Evolutionary conservation across 1,140 invertebrate species (phyloP).

Genomic region (Rhyzopertha dominica): DNA sequence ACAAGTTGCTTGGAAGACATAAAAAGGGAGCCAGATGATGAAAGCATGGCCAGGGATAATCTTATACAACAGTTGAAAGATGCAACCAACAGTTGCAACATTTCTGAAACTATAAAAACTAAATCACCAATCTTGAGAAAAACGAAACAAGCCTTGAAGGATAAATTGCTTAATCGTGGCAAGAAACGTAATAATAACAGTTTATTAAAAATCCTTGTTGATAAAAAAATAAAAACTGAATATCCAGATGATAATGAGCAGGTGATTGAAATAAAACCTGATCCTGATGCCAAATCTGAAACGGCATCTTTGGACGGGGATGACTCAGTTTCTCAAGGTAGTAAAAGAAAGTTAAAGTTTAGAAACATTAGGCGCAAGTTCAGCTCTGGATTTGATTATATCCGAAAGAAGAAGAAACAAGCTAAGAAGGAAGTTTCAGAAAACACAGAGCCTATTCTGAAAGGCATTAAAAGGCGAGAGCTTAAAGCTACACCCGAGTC

Average conservation of each 20-base stretch:
- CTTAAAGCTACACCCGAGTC: slow-evolving; percentile 58
- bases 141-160: slow-evolving; percentile 24
- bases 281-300: slow-evolving; percentile 34
- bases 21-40: background rate
- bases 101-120: background rate
- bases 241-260: slow-evolving; percentile 42
- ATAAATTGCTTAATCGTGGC: slow-evolving; percentile 19
- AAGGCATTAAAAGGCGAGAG: slow-evolving; percentile 36
- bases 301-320: slow-evolving; percentile 37
- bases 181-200: slow-evolving; percentile 22
- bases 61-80: slow-evolving; percentile 1
- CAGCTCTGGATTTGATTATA: slow-evolving; percentile 81
- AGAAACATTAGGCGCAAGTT: slow-evolving; percentile 56
- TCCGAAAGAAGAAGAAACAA: slow-evolving; percentile 77
- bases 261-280: slow-evolving; percentile 30
- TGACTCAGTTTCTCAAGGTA: slow-evolving; percentile 33
- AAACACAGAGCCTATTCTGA: slow-evolving; percentile 36
- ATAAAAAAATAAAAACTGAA: slow-evolving; percentile 27
- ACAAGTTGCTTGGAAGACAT: slow-evolving; percentile 47
- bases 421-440: slow-evolving; percentile 48
- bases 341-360: slow-evolving; percentile 50
- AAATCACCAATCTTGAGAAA: slow-evolving; percentile 5
- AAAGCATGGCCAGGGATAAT: slow-evolving; percentile 7
- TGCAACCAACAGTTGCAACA: background rate
- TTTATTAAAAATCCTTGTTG: slow-evolving; percentile 24